Evolutionary conservation across 2,113 vertebrate species (phyloP), one percentile per base, ranked within the genome.

Genomic region (Campylorhamphus procurvoides): DNA sequence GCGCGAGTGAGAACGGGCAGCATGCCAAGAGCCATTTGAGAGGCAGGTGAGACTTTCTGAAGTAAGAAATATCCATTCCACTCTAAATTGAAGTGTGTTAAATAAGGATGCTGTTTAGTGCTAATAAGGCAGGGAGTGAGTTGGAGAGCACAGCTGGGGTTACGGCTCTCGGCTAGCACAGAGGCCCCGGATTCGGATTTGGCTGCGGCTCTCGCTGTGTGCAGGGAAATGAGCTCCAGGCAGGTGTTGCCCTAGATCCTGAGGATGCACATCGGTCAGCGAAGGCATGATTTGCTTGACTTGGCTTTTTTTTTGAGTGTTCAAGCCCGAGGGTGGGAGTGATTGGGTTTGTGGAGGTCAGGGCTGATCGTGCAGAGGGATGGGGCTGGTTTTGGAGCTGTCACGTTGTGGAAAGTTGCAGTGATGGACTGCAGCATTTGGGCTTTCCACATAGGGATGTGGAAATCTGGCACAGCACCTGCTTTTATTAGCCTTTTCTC

Each of bases 31-130:
- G 83, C 93, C 87, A 79, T 97, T 96, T 94, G 96, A 97, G 96
- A 97, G 92, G 96, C 97, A 97, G 96, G 95, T 96, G 94, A 97
- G 96, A 97, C 86, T 97, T 97, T 97, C 96, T 95, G 91, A 94
- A 97, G 94, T 93, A 96, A 97, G 93, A 97, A 97, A 97, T 97
- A 97, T 89, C 93, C 93, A 95, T 96, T 97, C 95, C 92, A 96
- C 90, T 96, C 94, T 94, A 96, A 97, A 93, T 77, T 96, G 94
- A 97, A 96, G 94, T 87, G 92, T 85, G 96, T 92, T 97, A 97
- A 96, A 96, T 97, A 94, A 96, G 93, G 97, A 91, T 93, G 93
- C 92, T 96, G 92, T 82, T 96, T 80, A 94, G 93, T 39, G 14
- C 94, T 96, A 96, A 97, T 96, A 93, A 95, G 87, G 84, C 90